Conservation (phyloP, 2,888 invertebrate genomes). For the Phoenoteleia sp. region DNA sequence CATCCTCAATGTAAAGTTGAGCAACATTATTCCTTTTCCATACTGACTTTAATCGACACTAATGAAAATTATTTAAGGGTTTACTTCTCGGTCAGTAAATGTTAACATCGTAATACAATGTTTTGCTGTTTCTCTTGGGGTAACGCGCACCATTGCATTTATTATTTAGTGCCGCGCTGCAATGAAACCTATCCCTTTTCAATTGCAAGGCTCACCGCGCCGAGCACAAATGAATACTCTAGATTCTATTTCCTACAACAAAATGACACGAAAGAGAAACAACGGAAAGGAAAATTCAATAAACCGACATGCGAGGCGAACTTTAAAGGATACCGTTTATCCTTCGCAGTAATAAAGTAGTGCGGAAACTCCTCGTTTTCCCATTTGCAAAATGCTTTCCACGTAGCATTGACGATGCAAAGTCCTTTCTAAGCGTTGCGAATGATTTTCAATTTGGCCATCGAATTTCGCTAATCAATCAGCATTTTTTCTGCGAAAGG, state of each 20-base stretch:
- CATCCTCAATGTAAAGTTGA: too few species aligned
- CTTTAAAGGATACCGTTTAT: slow-evolving; percentile 12
- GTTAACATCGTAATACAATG: slow-evolving; percentile 10
- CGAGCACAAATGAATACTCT: slow-evolving; percentile 41
- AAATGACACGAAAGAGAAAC: slow-evolving; percentile 22
- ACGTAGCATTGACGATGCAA: too few species aligned
- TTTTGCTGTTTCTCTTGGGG: slow-evolving; percentile 30
- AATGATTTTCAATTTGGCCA: slow-evolving; percentile 19
- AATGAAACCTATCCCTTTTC: slow-evolving; percentile 72
- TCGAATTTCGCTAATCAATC: slow-evolving; percentile 68
- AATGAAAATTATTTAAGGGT: too few species aligned
- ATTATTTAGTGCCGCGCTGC: slow-evolving; percentile 72
- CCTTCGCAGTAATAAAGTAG: too few species aligned
- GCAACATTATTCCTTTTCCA: too few species aligned
- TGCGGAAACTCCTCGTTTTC: too few species aligned
- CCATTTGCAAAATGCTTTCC: too few species aligned
- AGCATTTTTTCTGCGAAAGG: slow-evolving; percentile 73
- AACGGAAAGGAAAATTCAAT: slow-evolving; percentile 27
- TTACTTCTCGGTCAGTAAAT: not conserved
- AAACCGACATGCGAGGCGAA: slow-evolving; percentile 2
- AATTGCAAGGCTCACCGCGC: slow-evolving; percentile 73
- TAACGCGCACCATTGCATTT: slow-evolving; percentile 47
- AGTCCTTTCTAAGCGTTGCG: too few species aligned
- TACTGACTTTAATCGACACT: too few species aligned
- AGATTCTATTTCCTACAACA: slow-evolving; percentile 43